Percentiles rank a stretch among this genome's conserved stretches.
Evolutionary conservation across 2,797 vertebrate genomes (phyloP).

Genomic region (Enteromius treurensis): DNA sequence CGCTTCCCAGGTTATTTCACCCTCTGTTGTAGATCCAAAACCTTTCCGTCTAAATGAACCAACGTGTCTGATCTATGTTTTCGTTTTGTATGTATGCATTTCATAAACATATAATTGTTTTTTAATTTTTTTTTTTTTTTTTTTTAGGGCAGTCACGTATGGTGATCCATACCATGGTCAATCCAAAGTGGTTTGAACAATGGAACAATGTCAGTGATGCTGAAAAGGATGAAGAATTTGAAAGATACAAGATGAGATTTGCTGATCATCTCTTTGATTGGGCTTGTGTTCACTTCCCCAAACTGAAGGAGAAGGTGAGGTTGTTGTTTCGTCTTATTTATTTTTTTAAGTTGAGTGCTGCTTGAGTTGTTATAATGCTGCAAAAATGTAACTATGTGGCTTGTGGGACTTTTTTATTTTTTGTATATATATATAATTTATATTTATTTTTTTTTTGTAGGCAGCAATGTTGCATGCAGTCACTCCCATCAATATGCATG

Average conservation of each 20-base stretch:
- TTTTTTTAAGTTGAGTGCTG: not conserved
- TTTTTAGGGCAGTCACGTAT: conserved; percentile 21
- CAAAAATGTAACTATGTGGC: not conserved
- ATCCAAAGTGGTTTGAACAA: conserved; percentile 30
- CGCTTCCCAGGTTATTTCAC: conserved; percentile 20
- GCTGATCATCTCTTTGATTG: conserved; percentile 28
- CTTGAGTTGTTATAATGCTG: no score
- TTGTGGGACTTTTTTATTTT: no score
- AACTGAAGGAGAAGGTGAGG: conserved; percentile 15
- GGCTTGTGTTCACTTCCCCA: conserved; percentile 27
- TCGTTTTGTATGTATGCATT: no score
- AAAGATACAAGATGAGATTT: conserved; percentile 25
- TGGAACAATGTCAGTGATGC: not conserved
- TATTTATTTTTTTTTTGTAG: not conserved
- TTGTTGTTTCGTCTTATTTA: no score
- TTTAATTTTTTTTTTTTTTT: no score
- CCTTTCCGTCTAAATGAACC: not conserved
- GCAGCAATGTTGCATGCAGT: conserved; percentile 19
- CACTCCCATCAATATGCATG: conserved; percentile 23
- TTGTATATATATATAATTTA: no score
- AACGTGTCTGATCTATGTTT: no score
- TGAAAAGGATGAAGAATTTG: not conserved
- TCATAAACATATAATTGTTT: no score
- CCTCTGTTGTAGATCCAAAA: no score
- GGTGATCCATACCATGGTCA: conserved; percentile 30